Percentiles rank a stretch among this genome's conserved stretches.
These are phyloP conservation scores for Resseliella maxima DNA, from an alignment of 2,888 invertebrate genomes.

Conservation along the genomic window DNA sequence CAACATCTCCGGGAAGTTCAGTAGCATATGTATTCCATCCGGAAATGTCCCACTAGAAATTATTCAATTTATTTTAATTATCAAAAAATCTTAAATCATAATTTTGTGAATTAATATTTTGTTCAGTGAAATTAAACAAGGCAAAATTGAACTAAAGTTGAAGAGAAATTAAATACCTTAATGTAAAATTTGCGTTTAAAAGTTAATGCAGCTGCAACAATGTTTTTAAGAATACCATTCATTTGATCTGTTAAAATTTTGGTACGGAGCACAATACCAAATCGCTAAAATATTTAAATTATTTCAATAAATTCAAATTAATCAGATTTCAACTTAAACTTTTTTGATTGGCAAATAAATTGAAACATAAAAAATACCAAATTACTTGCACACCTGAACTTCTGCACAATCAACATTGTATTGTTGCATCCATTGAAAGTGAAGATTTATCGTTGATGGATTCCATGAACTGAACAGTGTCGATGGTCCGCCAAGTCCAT, in stretches of 20 bases:
- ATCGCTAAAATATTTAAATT: not conserved
- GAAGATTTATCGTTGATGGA: not conserved
- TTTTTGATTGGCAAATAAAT: too few relatives aligned
- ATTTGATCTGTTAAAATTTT: not conserved
- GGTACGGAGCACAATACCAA: not conserved
- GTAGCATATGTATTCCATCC: not conserved
- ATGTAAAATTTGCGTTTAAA: not conserved
- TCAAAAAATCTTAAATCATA: too few relatives aligned
- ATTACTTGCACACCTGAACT: not conserved
- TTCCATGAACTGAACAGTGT: constrained; percentile 20
- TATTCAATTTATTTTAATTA: too few relatives aligned
- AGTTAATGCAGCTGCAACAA: not conserved
- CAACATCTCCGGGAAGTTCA: not conserved
- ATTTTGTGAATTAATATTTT: too few relatives aligned
- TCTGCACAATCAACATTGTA: not conserved
- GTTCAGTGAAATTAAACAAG: too few relatives aligned
- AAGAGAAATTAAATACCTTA: too few relatives aligned
- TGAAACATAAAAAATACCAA: too few relatives aligned
- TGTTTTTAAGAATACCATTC: not conserved
- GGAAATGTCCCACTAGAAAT: not conserved
- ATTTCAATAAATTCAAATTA: not conserved
- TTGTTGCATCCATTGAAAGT: constrained; percentile 22
- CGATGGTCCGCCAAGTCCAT: not conserved
- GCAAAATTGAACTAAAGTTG: too few relatives aligned
- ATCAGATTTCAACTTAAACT: too few relatives aligned